These are phyloP conservation scores for Catharus ustulatus DNA, from an alignment of 2,797 vertebrate genomes.

Conservation along the genomic window DNA sequence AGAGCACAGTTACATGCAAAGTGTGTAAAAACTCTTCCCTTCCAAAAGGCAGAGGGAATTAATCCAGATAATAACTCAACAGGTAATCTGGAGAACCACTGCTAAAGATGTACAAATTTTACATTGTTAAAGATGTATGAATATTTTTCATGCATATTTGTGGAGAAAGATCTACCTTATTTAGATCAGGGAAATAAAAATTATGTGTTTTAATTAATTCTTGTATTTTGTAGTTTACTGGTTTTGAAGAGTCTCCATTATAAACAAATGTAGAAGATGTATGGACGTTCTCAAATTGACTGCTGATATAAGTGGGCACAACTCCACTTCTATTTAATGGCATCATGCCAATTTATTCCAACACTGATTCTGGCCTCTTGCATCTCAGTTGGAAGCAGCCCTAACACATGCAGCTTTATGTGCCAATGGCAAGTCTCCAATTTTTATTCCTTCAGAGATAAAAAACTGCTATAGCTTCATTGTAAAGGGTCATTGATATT, in stretches of 20 bases:
- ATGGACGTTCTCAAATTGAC: not conserved
- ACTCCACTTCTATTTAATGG: not conserved
- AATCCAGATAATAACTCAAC: not conserved
- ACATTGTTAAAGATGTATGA: not conserved
- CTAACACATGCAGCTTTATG: not conserved
- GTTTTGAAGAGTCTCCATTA: not conserved
- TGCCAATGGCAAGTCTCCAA: not conserved
- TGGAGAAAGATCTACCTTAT: not conserved
- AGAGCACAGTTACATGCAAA: not conserved
- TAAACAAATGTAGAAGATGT: not conserved
- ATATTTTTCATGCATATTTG: not conserved
- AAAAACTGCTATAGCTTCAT: not conserved
- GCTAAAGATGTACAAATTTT: not conserved
- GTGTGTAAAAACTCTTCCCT: not conserved
- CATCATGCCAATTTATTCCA: not conserved
- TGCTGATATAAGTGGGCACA: not conserved
- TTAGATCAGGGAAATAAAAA: not conserved
- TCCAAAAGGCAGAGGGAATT: not conserved
- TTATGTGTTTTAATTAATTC: not conserved
- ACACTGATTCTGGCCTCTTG: not conserved
- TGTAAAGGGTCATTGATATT: not conserved
- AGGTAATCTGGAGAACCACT: not conserved
- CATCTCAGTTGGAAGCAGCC: not conserved
- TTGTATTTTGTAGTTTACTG: not conserved
- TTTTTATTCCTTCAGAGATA: not conserved